A percentile compares a stretch with the other conserved stretches of the same genome.
These are phyloP conservation scores for Syrrhaptes paradoxus DNA, from an alignment of 2,113 vertebrate species.

Conservation along the genomic window DNA sequence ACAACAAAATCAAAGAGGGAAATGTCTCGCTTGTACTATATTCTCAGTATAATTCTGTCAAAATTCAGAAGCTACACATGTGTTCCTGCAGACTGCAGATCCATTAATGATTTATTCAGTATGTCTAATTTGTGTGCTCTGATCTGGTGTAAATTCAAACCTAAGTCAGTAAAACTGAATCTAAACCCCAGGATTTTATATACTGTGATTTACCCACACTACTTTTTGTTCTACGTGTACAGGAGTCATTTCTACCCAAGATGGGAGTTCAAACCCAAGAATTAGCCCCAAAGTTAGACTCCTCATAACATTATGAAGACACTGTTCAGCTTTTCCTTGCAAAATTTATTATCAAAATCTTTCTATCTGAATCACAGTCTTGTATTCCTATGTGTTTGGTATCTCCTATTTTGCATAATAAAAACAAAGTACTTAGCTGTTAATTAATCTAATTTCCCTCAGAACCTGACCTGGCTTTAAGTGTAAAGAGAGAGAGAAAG, in stretches of 20 bases:
- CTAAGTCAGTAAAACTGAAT: not conserved
- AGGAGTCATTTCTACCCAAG: not conserved
- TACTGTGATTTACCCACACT: not conserved
- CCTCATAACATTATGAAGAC: not conserved
- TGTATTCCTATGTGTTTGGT: not conserved
- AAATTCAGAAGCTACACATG: not conserved
- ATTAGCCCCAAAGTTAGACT: not conserved
- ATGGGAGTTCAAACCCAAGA: not conserved
- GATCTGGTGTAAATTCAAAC: not conserved
- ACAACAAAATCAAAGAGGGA: not conserved
- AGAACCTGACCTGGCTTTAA: not conserved
- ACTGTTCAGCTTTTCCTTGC: not conserved
- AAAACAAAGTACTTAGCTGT: not conserved
- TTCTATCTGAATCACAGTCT: not conserved
- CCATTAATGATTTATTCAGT: not conserved
- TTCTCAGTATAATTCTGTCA: not conserved
- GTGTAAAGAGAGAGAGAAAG: not conserved
- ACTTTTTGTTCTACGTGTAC: not conserved
- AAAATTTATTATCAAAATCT: not conserved
- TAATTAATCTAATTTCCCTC: not conserved
- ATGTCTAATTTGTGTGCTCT: not conserved
- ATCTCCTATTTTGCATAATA: not conserved
- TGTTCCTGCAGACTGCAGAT: not conserved
- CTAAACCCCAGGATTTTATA: not conserved
- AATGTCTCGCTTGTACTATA: not conserved